Base-by-base conservation (phyloP, 2,797 vertebrate genomes). In the Huso huso region DNA sequence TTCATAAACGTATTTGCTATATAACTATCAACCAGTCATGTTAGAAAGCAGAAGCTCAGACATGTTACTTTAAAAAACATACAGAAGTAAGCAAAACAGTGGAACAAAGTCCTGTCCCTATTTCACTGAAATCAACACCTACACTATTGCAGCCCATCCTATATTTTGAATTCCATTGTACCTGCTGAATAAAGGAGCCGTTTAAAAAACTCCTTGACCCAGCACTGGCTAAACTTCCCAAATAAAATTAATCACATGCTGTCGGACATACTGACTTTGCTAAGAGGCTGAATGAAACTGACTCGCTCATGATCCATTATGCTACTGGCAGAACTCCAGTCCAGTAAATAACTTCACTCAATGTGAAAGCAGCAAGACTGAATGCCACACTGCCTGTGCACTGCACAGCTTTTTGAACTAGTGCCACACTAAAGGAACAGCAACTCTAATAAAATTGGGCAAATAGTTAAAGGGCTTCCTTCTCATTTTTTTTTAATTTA, bases 301-400 rank as follows among this genome's bases (percentile, higher is more conserved):
- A 78, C 72, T 81, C 74, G 73, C 66, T 78, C 68, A 69, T 68
- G 69, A 83, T 68, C 73, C 75, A 78, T 79, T 79, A 84, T 67
- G 70, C 69, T 76, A 61, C 52, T 84, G 76, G 74, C 72, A 74
- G 68, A 62, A 73, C 66, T 78, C 72, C 75, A 81, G 58, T 5
- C 11, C 72, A 70, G 70, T 72, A 76, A 82, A 84, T 74, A 55
- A 6, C 71, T 73, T 6, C 23, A 64, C 23, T 37, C 23, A 37
- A 3, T 37, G 23, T 37, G 69, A 76, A 72, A 67, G 73, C 72
- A 78, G 71, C 49, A 66, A 12, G 1, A 72, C 66, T 1, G 2
- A 62, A 67, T 52, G 23, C 1, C n/a, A 11, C n/a, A 48, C 9
- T 75, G 71, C 70, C 67, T 74, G 52, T 12, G 50, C 37, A 62